phyloP scores from a whole-genome alignment of 2,888 invertebrate genomes.

The Melinaea menophilus region DNA sequence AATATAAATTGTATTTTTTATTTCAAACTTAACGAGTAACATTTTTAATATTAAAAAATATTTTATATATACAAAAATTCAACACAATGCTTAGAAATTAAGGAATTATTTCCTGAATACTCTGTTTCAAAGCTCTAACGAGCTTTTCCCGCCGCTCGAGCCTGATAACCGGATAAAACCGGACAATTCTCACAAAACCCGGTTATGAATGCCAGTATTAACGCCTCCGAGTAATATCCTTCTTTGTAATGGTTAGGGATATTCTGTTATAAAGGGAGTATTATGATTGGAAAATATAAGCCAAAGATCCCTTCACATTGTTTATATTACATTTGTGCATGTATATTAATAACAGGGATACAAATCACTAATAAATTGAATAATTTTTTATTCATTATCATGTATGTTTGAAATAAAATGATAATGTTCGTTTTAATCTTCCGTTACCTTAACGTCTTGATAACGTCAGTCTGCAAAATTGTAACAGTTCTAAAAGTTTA shows the following conservation, averaged over 20 bases:
- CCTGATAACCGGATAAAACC: slow-evolving; percentile 29
- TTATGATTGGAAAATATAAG: too few species aligned
- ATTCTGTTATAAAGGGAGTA: not conserved
- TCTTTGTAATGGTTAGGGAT: not conserved
- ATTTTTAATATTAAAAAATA: not conserved
- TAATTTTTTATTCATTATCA: too few species aligned
- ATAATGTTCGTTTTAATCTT: too few species aligned
- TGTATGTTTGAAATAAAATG: too few species aligned
- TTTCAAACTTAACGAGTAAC: too few species aligned
- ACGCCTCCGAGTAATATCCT: slow-evolving; percentile 4
- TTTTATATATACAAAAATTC: not conserved
- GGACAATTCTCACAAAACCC: slow-evolving; percentile 26
- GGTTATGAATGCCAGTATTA: slow-evolving; percentile 18
- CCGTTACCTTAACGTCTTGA: not conserved
- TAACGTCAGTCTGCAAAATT: slow-evolving; percentile 14
- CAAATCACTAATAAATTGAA: too few species aligned
- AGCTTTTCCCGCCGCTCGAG: slow-evolving; percentile 10
- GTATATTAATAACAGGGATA: too few species aligned
- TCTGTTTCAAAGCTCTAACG: not conserved
- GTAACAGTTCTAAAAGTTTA: slow-evolving; percentile 21
- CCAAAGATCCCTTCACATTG: too few species aligned
- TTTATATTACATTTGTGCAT: too few species aligned
- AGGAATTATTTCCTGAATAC: slow-evolving; percentile 1
- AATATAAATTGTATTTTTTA: too few species aligned
- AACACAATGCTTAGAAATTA: not conserved